These are phyloP conservation scores for Lytechinus variegatus DNA, from an alignment of 35 echinoderm and acorn worm species.

Conservation along the genomic window DNA sequence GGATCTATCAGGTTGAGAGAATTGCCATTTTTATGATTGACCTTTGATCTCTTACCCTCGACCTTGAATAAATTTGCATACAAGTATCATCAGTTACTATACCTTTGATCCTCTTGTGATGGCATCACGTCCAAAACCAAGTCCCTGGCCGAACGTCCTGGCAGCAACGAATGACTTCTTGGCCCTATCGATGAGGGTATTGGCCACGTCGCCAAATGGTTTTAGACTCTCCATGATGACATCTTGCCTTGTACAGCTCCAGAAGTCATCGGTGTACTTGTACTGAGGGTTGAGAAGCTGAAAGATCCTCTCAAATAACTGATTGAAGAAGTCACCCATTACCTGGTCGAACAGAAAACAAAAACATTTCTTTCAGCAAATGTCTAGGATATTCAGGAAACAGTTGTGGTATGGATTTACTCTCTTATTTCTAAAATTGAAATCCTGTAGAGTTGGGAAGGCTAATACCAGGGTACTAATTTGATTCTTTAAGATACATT, in stretches of 20 bases:
- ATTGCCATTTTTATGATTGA: too few species aligned
- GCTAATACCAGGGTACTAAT: too few species aligned
- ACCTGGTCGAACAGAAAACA: not conserved
- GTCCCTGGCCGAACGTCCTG: constrained; percentile 91
- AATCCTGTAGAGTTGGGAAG: too few species aligned
- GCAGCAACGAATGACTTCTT: constrained; percentile 81
- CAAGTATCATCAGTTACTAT: not conserved
- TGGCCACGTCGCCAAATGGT: constrained; percentile 86
- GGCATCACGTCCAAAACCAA: constrained; percentile 77
- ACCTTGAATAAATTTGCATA: too few species aligned
- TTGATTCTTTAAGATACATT: too few species aligned
- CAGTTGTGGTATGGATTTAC: too few species aligned
- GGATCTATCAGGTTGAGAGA: too few species aligned
- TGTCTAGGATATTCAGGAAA: too few species aligned
- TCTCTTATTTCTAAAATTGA: too few species aligned
- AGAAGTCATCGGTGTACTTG: constrained; percentile 70
- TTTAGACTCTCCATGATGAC: constrained; percentile 64
- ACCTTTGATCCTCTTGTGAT: constrained; percentile 83
- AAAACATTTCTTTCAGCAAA: too few species aligned
- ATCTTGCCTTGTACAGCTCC: constrained; percentile 70
- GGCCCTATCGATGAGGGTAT: constrained; percentile 66
- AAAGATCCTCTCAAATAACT: constrained; percentile 88
- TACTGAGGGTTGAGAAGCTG: constrained; percentile 73
- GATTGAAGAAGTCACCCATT: constrained; percentile 90
- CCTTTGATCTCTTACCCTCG: too few species aligned